Evolutionary conservation across 2,888 invertebrate species (phyloP), one percentile per base, ranked within the genome.

Genomic region (Phragmatobia fuliginosa): DNA sequence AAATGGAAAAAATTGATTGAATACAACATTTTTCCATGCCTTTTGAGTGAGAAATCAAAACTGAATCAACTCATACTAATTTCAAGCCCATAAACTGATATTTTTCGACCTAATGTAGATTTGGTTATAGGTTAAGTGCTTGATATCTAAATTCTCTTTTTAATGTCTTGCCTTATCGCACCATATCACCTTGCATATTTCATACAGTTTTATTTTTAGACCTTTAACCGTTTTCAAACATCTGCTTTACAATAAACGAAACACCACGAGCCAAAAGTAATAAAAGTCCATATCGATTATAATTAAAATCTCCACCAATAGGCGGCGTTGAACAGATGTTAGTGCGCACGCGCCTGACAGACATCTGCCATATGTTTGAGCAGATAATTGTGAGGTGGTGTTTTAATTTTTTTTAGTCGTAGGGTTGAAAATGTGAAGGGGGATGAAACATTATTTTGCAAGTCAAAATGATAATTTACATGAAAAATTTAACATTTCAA

Each of bases 361-460:
- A 88, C 86, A 81, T 76, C 81, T 81, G 85, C 87, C 88, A 89
- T 85, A 85, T 79, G 74, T 79, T 79, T 82, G 73, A 77, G 58
- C 74, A 72, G 61, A 69, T 45, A 65, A 69, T 49, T 68, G 41
- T 70, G 64, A 59, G 77, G 75, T 33, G 25, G 62, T 80, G 81
- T 70, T 45, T 59, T 79, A 70, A 74, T 73, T 74, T 67, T 36
- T 62, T 66, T 25, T 41, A 62, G 63, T 68, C 59, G 66, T 68
- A 59, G 66, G 62, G 58, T 66, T 36, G 41, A 41, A 45, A 32
- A 38, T 21, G 18, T 10, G 28, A 38, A 41, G 32, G 25, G 56
- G 32, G 38, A 28, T 52, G 64, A 56, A 52, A 52, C 52, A 36
- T 25, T 5, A 56, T 25, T 64, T 52, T 64, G 25, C 18, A 56